Evolutionary conservation across 2,797 vertebrate species (phyloP), one percentile per base, ranked within the genome.

Genomic region (Anguilla pacifica): DNA sequence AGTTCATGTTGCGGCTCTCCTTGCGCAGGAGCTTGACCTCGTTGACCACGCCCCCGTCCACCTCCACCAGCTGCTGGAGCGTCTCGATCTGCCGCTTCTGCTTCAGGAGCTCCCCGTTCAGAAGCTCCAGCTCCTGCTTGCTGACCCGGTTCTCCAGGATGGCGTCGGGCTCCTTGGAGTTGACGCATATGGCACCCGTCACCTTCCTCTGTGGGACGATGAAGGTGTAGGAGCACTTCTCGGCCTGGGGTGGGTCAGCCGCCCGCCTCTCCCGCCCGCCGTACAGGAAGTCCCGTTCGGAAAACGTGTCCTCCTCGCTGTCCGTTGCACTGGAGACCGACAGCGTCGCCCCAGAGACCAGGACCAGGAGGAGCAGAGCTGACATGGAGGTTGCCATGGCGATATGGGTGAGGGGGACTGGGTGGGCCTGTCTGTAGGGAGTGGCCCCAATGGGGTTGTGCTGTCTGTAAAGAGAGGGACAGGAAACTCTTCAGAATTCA

Each of bases 1-100:
- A 98, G 96, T 99, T 99, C 99, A 99, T 99, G 93, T 99, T 99
- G 91, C 99, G 97, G 90, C 98, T 99, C 94, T 99, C 99, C 93
- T 99, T 99, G 88, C 99, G 96, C 91, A 99, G 94, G 89, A 99
- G 97, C 91, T 99, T 99, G 86, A 99, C 98, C 94, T 99, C 99
- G 0, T 98, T 99, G 86, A 99, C 98, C 0, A 99, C 98, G 70
- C 99, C 99, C 0, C 98, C 99, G 0, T 99, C 99, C 77, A 99
- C 98, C 93, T 99, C 98, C 19, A 99, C 98, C 90, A 99, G 92
- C 91, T 98, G 98, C 94, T 99, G 98, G 89, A 99, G 94, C 3
- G 97, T 98, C 95, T 99, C 98, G 0, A 99, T 99, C 95, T 99
- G 99, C 92, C 97, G 95, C 95, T 99, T 99, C 93, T 99, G 98